Percentiles rank a stretch among this genome's conserved stretches.
phyloP scores from a whole-genome alignment of 1,140 invertebrate genomes.

The Lepidurus couesii region DNA sequence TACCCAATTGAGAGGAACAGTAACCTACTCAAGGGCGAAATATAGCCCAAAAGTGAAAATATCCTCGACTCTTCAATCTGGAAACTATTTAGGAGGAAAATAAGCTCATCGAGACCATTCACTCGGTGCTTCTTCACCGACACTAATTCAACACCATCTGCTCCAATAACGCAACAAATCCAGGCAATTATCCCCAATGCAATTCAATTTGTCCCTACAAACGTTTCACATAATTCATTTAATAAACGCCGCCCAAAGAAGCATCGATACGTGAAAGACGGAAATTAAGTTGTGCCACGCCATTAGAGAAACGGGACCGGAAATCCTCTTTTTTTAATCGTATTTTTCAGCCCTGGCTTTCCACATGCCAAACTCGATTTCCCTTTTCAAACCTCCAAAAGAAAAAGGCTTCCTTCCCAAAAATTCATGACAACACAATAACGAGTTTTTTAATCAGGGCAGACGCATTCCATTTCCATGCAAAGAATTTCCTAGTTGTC shows the following conservation, averaged over 20 bases:
- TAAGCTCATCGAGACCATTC: background rate
- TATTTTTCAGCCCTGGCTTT: too few relatives aligned
- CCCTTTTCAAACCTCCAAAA: too few relatives aligned
- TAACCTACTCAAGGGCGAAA: slow-evolving; percentile 18
- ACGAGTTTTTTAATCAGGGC: too few relatives aligned
- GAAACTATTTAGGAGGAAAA: slow-evolving; percentile 1
- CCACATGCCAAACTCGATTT: too few relatives aligned
- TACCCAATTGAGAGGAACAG: slow-evolving; percentile 14
- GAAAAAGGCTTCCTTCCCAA: too few relatives aligned
- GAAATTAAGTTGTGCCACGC: background rate
- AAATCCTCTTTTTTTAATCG: too few relatives aligned
- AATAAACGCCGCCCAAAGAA: background rate
- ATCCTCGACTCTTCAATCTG: background rate
- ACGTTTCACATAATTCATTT: background rate
- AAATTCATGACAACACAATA: too few relatives aligned
- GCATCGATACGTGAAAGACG: background rate
- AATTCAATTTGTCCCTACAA: background rate
- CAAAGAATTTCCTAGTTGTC: too few relatives aligned
- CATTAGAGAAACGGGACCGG: background rate
- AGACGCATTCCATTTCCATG: too few relatives aligned
- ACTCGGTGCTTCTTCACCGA: background rate
- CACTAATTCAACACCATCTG: background rate
- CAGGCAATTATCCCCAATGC: background rate
- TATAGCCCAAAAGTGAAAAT: background rate
- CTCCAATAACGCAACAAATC: background rate